phyloP scores from a whole-genome alignment of 2,797 vertebrate genomes.

The Leptatherina wallacei region DNA sequence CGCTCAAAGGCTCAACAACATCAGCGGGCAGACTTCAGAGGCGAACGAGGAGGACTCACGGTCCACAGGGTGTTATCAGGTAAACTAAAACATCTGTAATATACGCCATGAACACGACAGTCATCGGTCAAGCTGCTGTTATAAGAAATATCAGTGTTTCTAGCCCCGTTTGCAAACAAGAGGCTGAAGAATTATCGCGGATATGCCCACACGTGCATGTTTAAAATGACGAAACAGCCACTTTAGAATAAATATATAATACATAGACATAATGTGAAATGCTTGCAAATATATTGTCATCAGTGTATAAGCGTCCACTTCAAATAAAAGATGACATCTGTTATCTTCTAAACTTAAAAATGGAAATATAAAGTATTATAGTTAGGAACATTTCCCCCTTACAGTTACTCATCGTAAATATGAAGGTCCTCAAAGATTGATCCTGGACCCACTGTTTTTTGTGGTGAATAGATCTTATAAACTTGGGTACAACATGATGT shows the following conservation, averaged over 20 bases:
- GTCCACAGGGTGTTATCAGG: slow-evolving; percentile 41
- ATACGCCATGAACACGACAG: neutral
- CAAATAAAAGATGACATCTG: neutral
- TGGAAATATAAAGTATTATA: too few relatives aligned
- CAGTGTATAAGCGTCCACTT: neutral
- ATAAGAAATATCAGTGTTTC: too few relatives aligned
- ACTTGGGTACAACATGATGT: neutral
- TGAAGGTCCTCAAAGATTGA: slow-evolving; percentile 21
- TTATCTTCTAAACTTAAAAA: neutral
- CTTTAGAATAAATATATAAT: too few relatives aligned
- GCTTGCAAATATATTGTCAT: too few relatives aligned
- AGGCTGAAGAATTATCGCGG: too few relatives aligned
- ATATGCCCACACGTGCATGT: too few relatives aligned
- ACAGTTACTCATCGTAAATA: neutral
- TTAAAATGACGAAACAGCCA: too few relatives aligned
- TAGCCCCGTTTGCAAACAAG: neutral
- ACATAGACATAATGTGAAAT: too few relatives aligned
- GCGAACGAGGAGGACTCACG: slow-evolving; percentile 33
- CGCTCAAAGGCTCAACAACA: slow-evolving; percentile 34
- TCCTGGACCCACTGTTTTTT: neutral
- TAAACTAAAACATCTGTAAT: slow-evolving; percentile 21
- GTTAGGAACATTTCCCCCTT: neutral
- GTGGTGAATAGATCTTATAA: neutral
- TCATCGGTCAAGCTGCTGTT: too few relatives aligned
- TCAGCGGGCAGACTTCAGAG: slow-evolving; percentile 28